Conservation (phyloP, 2,113 vertebrate species). For the Taurulus bubalis region DNA sequence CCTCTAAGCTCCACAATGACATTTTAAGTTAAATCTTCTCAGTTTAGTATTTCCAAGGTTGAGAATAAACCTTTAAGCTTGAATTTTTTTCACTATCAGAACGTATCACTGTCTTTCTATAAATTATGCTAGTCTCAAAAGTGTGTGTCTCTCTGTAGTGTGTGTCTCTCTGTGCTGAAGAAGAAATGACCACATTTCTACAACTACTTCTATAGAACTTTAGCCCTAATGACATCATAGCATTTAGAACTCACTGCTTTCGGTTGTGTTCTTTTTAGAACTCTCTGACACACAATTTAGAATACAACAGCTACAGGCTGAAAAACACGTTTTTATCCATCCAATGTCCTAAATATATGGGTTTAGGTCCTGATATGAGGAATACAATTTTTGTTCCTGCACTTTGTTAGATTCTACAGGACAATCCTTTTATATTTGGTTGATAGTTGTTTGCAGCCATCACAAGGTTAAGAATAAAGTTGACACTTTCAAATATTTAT, state of each 20-base stretch:
- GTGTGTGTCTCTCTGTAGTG: too few relatives aligned
- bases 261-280: not conserved
- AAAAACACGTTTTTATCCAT: not conserved
- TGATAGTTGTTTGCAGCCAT: too few relatives aligned
- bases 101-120: not conserved
- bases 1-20: not conserved
- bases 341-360: not conserved
- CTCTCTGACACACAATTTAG: too few relatives aligned
- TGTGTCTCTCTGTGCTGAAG: not conserved
- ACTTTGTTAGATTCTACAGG: not conserved
- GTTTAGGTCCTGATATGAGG: not conserved
- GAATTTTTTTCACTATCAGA: not conserved
- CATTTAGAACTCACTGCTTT: too few relatives aligned
- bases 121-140: not conserved
- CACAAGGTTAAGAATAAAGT: too few relatives aligned
- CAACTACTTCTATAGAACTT: too few relatives aligned
- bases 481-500: too few relatives aligned
- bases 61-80: not conserved
- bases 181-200: not conserved
- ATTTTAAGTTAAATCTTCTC: not conserved
- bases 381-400: not conserved
- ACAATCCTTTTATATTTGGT: too few relatives aligned
- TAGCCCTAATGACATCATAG: too few relatives aligned
- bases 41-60: not conserved
- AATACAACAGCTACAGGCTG: not conserved